phyloP scores from a whole-genome alignment of 2,888 invertebrate genomes.

The Blera fallax region DNA sequence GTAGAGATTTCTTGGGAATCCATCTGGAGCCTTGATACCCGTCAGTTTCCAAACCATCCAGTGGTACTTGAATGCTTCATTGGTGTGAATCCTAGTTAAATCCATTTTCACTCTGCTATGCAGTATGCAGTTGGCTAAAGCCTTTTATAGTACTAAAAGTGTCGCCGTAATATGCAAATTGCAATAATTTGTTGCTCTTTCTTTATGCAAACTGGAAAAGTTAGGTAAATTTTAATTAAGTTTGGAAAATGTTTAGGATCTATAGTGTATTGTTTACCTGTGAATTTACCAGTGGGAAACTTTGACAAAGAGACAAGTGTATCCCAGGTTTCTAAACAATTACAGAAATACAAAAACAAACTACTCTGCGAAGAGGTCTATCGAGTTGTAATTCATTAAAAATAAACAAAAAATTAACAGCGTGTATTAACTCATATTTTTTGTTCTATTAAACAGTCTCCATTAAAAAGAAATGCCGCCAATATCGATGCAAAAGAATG shows the following conservation, averaged over 20 bases:
- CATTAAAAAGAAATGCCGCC: no score
- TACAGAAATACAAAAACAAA: no score
- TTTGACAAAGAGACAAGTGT: neutral
- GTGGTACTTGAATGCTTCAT: conserved; percentile 77
- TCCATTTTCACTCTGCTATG: conserved; percentile 17
- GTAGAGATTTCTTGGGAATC: conserved; percentile 61
- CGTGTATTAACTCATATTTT: no score
- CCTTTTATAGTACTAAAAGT: neutral
- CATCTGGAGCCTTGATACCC: conserved; percentile 75
- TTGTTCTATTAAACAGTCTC: no score
- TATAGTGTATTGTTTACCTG: neutral
- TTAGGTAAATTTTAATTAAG: neutral
- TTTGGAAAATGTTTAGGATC: neutral
- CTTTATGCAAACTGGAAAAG: conserved; percentile 1
- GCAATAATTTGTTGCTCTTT: no score
- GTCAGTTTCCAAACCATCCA: conserved; percentile 78
- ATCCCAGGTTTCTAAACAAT: no score
- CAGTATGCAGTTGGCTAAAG: no score
- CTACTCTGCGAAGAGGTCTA: no score
- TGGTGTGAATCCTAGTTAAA: conserved; percentile 67
- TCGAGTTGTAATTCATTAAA: no score
- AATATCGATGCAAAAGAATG: no score
- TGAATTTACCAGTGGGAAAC: neutral
- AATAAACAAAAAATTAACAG: no score
- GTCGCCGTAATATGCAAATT: neutral